A percentile compares a stretch with the other conserved stretches of the same genome.
These are phyloP conservation scores for Ophonus ardosiacus DNA, from an alignment of 2,888 invertebrate species.

Conservation along the genomic window DNA sequence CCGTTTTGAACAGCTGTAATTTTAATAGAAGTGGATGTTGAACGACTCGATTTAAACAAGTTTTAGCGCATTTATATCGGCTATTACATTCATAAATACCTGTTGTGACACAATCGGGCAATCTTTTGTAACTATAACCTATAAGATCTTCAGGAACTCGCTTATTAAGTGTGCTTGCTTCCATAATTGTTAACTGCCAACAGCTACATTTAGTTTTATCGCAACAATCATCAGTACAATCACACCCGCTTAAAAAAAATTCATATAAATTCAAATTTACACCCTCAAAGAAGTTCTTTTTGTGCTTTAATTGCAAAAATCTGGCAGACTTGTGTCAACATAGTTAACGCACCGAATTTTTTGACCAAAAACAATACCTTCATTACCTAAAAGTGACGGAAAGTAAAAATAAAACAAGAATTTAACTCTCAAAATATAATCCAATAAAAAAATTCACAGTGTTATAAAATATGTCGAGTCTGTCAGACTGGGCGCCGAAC, in stretches of 20 bases:
- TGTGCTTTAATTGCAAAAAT: slow-evolving; percentile 92
- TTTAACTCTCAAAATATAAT: no score
- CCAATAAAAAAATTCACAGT: no score
- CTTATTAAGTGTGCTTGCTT: slow-evolving; percentile 70
- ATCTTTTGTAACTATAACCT: slow-evolving; percentile 86
- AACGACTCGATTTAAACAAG: slow-evolving; percentile 95
- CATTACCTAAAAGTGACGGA: no score
- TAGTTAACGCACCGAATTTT: slow-evolving; percentile 97
- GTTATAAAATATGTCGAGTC: no score
- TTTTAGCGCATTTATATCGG: slow-evolving; percentile 89
- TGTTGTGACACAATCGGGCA: slow-evolving; percentile 90
- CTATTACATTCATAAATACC: slow-evolving; percentile 98
- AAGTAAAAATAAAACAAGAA: no score
- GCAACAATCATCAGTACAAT: slow-evolving; percentile 95
- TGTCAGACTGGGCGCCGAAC: no score
- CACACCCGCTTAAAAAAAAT: slow-evolving; percentile 93
- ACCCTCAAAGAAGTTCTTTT: slow-evolving; percentile 91
- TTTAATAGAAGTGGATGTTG: slow-evolving; percentile 94
- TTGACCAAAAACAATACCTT: no score
- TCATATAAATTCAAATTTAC: slow-evolving; percentile 91
- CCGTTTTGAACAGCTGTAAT: slow-evolving; percentile 96
- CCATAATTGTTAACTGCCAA: slow-evolving; percentile 86
- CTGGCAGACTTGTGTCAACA: slow-evolving; percentile 89
- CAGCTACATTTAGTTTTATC: slow-evolving; percentile 93
- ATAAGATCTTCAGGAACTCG: slow-evolving; percentile 75